phyloP scores from a whole-genome alignment of 2,797 vertebrate species.

The Centropyge bicolor region DNA sequence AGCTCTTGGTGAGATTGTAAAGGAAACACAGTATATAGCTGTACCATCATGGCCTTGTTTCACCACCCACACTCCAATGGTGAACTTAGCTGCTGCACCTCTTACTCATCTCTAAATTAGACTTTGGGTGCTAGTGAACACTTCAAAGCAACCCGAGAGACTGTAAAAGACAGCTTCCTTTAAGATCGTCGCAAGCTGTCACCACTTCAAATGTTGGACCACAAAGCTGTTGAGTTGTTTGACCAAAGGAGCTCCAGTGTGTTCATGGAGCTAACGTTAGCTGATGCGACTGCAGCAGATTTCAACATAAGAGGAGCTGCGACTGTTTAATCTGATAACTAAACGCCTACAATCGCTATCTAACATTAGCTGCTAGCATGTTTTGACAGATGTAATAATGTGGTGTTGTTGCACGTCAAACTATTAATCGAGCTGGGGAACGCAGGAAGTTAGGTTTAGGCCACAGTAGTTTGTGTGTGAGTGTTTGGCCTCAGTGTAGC shows the following conservation, averaged over 20 bases:
- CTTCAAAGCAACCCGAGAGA: background rate
- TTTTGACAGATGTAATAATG: background rate
- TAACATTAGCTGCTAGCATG: background rate
- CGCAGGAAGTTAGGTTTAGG: constrained; percentile 74
- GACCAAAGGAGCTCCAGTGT: constrained; percentile 13
- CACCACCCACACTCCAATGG: constrained; percentile 57
- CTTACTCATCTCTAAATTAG: background rate
- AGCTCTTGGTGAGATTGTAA: background rate
- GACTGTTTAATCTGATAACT: background rate
- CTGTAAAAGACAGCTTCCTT: background rate
- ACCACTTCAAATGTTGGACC: fast-evolving
- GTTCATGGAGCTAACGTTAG: constrained; percentile 48
- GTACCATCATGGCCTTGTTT: constrained; percentile 50
- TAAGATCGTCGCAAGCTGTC: no score
- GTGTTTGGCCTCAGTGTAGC: constrained; percentile 60
- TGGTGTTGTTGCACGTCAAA: background rate
- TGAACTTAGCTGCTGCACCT: constrained; percentile 9
- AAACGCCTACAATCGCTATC: background rate
- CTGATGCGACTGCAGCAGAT: constrained; percentile 34
- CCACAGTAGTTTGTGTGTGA: constrained; percentile 69
- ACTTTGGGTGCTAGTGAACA: background rate
- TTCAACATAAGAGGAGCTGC: background rate
- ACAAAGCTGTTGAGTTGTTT: background rate
- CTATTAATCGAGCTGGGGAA: background rate
- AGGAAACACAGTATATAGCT: background rate